Base-by-base conservation (phyloP, 2,888 invertebrate genomes). In the Mayetiola destructor region DNA sequence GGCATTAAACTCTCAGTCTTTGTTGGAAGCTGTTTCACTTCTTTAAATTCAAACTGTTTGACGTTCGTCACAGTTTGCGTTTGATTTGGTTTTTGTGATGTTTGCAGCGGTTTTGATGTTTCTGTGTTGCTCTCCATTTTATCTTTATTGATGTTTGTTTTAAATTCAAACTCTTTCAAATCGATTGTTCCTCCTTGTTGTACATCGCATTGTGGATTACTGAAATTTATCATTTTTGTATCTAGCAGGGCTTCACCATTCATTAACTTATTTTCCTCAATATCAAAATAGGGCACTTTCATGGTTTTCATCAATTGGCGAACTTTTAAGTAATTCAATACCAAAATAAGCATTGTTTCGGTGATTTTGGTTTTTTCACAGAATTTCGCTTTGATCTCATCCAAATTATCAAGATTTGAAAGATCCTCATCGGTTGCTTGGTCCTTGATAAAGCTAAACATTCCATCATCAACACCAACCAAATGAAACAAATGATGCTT, bases 311-410 rank as follows among this genome's bases (percentile, higher is more conserved):
- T 60, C 59, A 72, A 69, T 16, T 64, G 58, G 18, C 70, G 62
- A 14, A 72, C 62, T 60, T 66, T 62, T 23, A 67, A 54, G 61
- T 69, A 70, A 2, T 64, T 59, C 9, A 64, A 53, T 2, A 71
- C 67, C 18, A 64, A 62, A 57, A 64, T 66, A n/a, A 73, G 63
- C 60, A 67, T 64, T 52, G 67, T 63, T 57, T 62, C 69, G 3
- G 67, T 66, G 3, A 70, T 62, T 6, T 66, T 61, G 35, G 62
- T 61, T 5, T 48, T 48, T 27, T 2, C n/a, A 0, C 69, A 66
- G 60, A 69, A 71, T 53, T 61, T 61, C 3, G 64, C 62, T 62
- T 71, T 72, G 3, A 48, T 9, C 14, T 1, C 27, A 27, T 8
- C 27, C 5, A 48, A n/a, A n/a, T 48, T 48, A 27, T 48, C n/a